These are phyloP conservation scores for Drosophila grimshawi DNA, from an alignment of 1,140 invertebrate species.

Conservation along the genomic window DNA sequence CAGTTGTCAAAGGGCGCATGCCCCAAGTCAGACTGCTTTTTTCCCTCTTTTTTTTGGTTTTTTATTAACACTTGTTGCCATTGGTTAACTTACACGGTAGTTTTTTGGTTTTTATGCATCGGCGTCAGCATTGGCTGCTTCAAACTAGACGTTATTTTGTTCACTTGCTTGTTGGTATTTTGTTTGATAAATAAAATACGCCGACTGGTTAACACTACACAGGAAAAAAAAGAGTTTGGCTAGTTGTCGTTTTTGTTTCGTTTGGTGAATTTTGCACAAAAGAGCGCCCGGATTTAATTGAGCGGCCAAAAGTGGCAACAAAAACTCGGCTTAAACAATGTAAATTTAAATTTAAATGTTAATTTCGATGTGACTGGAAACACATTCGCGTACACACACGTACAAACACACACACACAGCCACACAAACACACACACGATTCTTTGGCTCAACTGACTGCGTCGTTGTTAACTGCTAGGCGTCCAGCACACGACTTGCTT, in stretches of 20 bases:
- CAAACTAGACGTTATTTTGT: conserved; percentile 1
- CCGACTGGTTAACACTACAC: background rate
- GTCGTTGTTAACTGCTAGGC: conserved; percentile 68
- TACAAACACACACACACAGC: conserved; percentile 5
- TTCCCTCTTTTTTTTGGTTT: background rate
- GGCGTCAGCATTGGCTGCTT: background rate
- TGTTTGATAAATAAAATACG: background rate
- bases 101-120: conserved; percentile 1
- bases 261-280: background rate
- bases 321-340: conserved; percentile 4
- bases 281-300: conserved; percentile 2
- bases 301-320: background rate
- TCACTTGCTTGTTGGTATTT: background rate
- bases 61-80: conserved; percentile 6
- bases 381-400: background rate
- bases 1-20: conserved; percentile 30
- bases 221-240: background rate
- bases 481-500: conserved; percentile 67
- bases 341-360: conserved; percentile 15
- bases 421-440: conserved; percentile 27
- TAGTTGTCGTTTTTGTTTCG: conserved; percentile 1
- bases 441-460: conserved; percentile 11
- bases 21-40: conserved; percentile 6
- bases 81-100: conserved; percentile 21
- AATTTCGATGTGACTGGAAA: conserved; percentile 24